Percentiles rank a stretch among this genome's conserved stretches.
These are phyloP conservation scores for Pseudolaguvia tuberculata DNA, from an alignment of 2,113 vertebrate genomes.

Conservation along the genomic window DNA sequence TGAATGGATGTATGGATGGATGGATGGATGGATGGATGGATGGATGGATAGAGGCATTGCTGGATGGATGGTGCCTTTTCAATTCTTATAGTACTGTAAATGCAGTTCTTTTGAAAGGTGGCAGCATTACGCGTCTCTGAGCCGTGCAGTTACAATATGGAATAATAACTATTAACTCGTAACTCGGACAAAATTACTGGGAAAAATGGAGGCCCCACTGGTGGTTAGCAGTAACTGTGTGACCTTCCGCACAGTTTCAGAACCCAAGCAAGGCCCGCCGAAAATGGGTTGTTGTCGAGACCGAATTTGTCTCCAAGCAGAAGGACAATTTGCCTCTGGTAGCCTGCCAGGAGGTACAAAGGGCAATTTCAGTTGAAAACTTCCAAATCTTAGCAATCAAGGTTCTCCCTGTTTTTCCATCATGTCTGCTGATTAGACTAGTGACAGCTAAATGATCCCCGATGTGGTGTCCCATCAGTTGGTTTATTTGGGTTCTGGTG, in stretches of 20 bases:
- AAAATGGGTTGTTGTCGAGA: slow-evolving; percentile 57
- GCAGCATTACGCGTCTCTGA: neutral
- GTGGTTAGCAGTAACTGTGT: slow-evolving; percentile 9
- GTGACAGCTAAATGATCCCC: slow-evolving; percentile 67
- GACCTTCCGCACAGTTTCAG: neutral
- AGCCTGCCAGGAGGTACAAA: slow-evolving; percentile 68
- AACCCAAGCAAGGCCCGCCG: slow-evolving; percentile 47
- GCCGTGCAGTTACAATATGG: neutral
- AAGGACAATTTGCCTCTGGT: slow-evolving; percentile 65
- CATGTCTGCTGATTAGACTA: slow-evolving; percentile 59
- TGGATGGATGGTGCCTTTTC: too few relatives aligned
- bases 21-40: too few relatives aligned
- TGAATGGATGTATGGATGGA: too few relatives aligned
- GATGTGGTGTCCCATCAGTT: slow-evolving; percentile 57
- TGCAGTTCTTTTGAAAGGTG: neutral
- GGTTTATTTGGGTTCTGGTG: too few relatives aligned
- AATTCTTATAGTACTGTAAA: too few relatives aligned
- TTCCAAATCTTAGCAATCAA: slow-evolving; percentile 65
- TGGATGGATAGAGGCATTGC: too few relatives aligned
- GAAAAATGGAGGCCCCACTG: slow-evolving; percentile 3
- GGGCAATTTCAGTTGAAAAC: slow-evolving; percentile 61
- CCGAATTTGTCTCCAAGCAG: slow-evolving; percentile 56
- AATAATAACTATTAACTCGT: slow-evolving; percentile 6
- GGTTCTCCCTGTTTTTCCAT: slow-evolving; percentile 56
- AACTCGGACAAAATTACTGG: neutral